Evolutionary conservation across 2,888 invertebrate species (phyloP), one percentile per base, ranked within the genome.

Genomic region (Drosophila mercatorum): DNA sequence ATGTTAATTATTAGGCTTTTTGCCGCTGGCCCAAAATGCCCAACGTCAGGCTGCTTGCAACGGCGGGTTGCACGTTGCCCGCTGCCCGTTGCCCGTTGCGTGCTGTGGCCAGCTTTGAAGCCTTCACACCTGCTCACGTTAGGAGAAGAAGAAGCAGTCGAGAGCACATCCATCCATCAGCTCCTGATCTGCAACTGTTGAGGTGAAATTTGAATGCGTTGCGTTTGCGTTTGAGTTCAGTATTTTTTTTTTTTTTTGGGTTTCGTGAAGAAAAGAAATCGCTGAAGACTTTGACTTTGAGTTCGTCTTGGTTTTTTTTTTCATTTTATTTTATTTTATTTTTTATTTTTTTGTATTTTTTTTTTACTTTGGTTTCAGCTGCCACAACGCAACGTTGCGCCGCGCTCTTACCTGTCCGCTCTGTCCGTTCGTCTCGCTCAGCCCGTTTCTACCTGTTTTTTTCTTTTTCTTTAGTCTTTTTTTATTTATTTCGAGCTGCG

Each of bases 1-100:
- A 87, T 87, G 90, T 90, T 87, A 90, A 87, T 87, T 87, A 87
- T 89, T 90, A 83, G 87, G 73, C 80, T 75, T 77, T 60, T 72
- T 78, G 88, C 89, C 73, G 65, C 75, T 68, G 67, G 63, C 67
- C 67, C 47, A 68, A 67, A 53, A 46, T 67, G 67, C 38, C 53
- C 67, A 47, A 49, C 53, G 68, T 44, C 60, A 60, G 60, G 60
- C 51, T 2, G 34, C 10, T 51, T 58, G 68, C 59, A 40, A 40
- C 57, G 44, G 49, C 67, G 46, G 38, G 63, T 47, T 67, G 65
- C 57, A 55, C 31, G 63, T 38, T 63, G 60, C 52, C 49, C 26
- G 47, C 44, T 69, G 67, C 69, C 31, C 6, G 31, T 28, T 28
- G 28, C 28, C 28, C 5, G 28, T 28, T 69, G 67, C 69, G 49